Evolutionary conservation across 2,888 invertebrate genomes (phyloP).

Genomic region (Gortyna flavago): DNA sequence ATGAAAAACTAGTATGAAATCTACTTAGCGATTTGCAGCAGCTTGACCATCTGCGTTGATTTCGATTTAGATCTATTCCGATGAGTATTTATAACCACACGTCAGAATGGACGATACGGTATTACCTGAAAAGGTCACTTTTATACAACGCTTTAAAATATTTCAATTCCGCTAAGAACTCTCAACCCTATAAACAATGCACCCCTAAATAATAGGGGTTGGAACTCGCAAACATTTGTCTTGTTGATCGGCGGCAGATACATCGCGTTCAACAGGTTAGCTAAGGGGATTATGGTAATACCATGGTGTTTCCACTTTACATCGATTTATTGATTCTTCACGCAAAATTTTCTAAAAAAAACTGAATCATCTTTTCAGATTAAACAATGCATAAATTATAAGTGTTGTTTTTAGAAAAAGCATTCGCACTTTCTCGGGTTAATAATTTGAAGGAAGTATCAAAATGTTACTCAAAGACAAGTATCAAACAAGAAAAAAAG

Average conservation of each 20-base stretch:
- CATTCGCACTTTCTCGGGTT: not conserved
- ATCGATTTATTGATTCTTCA: constrained; percentile 20
- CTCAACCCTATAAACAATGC: constrained; percentile 85
- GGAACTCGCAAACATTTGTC: constrained; percentile 85
- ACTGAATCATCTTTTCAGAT: not conserved
- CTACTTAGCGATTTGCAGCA: not conserved
- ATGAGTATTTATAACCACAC: not conserved
- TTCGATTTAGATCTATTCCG: not conserved
- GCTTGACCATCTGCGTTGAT: not conserved
- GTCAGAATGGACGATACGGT: not conserved
- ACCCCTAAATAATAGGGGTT: constrained; percentile 86
- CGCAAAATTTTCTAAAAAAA: not conserved
- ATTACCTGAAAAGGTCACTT: not conserved
- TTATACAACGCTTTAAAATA: not conserved
- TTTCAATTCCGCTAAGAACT: not conserved
- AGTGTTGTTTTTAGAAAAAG: not conserved
- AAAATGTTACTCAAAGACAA: not conserved
- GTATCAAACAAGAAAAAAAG: no score
- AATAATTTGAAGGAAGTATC: not conserved
- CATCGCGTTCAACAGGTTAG: constrained; percentile 80
- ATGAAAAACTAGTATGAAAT: not conserved
- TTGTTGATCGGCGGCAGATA: constrained; percentile 69
- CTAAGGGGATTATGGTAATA: constrained; percentile 59
- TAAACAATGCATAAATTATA: not conserved
- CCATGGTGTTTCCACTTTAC: constrained; percentile 19